A percentile compares a stretch with the other conserved stretches of the same genome.
These are phyloP conservation scores for Nesoenas mayeri DNA, from an alignment of 2,113 vertebrate genomes.

Conservation along the genomic window DNA sequence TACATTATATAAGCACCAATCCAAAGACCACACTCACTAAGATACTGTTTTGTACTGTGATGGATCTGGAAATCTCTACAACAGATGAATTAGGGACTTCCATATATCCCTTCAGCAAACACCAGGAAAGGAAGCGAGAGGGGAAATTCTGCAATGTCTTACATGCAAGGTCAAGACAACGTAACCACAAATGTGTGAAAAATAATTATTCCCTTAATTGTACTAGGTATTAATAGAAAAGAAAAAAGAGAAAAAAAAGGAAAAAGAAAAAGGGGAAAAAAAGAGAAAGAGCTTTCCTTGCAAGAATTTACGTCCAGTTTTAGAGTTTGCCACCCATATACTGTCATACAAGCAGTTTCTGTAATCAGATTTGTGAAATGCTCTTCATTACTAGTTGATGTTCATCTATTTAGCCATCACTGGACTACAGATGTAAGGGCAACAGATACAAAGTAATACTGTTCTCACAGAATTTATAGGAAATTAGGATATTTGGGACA, in stretches of 20 bases:
- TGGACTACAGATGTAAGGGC: neutral
- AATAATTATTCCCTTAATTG: neutral
- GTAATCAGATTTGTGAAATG: neutral
- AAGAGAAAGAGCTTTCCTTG: neutral
- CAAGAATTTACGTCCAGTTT: neutral
- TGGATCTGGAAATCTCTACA: neutral
- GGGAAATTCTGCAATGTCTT: neutral
- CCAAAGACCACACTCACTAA: neutral
- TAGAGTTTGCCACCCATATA: neutral
- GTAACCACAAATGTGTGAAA: neutral
- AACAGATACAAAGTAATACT: neutral
- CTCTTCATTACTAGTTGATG: neutral
- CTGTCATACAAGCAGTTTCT: neutral
- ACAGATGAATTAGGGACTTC: neutral
- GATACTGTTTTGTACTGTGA: neutral
- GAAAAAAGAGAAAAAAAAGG: no score
- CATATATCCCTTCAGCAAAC: neutral
- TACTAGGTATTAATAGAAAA: neutral
- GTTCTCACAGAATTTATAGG: neutral
- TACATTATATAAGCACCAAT: accelerated
- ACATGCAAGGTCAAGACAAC: neutral
- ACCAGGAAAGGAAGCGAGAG: neutral
- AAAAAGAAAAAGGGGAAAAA: no score
- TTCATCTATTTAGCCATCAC: neutral
- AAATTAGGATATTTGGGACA: neutral